These are phyloP conservation scores for Nyctibius grandis DNA, from an alignment of 2,797 vertebrate genomes.

Conservation along the genomic window DNA sequence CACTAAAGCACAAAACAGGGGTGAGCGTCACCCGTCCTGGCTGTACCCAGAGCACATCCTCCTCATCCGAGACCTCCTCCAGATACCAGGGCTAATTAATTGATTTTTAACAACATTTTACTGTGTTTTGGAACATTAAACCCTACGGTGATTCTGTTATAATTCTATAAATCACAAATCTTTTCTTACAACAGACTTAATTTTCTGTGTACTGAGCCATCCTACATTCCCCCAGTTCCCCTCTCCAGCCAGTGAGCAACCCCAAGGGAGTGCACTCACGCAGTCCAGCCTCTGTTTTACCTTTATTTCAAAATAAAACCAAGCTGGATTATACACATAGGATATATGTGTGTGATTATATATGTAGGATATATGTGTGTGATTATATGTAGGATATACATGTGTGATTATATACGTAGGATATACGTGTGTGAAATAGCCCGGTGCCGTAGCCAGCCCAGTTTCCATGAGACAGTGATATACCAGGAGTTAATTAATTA, in stretches of 20 bases:
- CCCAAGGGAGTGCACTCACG: neutral
- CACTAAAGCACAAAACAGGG: neutral
- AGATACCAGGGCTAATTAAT: neutral
- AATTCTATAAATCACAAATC: neutral
- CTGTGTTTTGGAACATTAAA: neutral
- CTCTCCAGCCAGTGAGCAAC: neutral
- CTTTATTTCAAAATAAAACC: constrained; percentile 6
- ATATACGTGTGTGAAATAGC: neutral
- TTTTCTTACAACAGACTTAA: accelerated
- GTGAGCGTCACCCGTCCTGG: neutral
- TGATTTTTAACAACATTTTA: neutral
- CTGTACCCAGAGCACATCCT: neutral
- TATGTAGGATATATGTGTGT: no score
- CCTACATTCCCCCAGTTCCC: neutral
- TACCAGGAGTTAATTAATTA: neutral
- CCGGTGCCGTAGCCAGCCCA: neutral
- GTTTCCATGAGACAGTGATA: constrained; percentile 35
- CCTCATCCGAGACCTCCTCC: neutral
- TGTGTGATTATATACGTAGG: no score
- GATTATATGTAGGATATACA: no score
- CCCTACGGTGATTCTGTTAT: neutral
- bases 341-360: neutral
- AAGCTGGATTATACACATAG: neutral
- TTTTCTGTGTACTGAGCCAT: neutral
- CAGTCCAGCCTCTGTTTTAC: neutral